phyloP scores from a whole-genome alignment of 92 coral and sea anemone species.

The Parazoanthus swiftii region DNA sequence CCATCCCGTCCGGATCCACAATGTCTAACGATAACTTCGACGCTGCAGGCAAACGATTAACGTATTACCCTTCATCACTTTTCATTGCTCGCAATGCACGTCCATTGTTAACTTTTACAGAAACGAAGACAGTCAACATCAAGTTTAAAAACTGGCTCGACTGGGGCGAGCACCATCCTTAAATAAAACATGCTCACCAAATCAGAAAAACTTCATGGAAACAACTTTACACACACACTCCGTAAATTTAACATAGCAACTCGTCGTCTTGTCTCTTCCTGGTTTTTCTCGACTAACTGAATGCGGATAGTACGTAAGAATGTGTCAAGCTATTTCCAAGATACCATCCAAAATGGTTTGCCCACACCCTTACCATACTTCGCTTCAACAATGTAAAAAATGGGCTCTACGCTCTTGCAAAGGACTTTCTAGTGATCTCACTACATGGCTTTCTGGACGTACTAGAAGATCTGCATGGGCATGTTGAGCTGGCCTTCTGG shows the following conservation, averaged over 20 bases:
- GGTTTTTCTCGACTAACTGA: conserved; percentile 17
- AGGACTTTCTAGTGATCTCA: background rate
- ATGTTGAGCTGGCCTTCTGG: background rate
- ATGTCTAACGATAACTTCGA: background rate
- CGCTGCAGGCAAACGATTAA: conserved; percentile 24
- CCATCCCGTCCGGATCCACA: background rate
- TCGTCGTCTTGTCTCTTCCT: conserved; percentile 5
- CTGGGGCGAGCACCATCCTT: background rate
- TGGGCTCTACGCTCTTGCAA: conserved; percentile 9
- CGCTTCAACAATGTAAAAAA: background rate
- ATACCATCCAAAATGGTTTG: conserved; percentile 3
- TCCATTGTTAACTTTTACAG: conserved; percentile 2
- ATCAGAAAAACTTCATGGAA: conserved; percentile 12
- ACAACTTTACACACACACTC: background rate
- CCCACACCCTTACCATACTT: background rate
- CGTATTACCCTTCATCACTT: conserved; percentile 22
- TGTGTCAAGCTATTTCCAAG: conserved; percentile 16
- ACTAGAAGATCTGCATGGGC: conserved; percentile 14
- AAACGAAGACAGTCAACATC: background rate
- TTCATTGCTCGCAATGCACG: conserved; percentile 20
- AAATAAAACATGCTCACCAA: conserved; percentile 2
- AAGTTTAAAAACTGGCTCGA: conserved; percentile 18
- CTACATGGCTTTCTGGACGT: background rate
- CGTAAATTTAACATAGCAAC: background rate
- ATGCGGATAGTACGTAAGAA: conserved; percentile 9